Base-by-base conservation (phyloP, 2,888 invertebrate genomes). In the Diadegma fenestrale region DNA sequence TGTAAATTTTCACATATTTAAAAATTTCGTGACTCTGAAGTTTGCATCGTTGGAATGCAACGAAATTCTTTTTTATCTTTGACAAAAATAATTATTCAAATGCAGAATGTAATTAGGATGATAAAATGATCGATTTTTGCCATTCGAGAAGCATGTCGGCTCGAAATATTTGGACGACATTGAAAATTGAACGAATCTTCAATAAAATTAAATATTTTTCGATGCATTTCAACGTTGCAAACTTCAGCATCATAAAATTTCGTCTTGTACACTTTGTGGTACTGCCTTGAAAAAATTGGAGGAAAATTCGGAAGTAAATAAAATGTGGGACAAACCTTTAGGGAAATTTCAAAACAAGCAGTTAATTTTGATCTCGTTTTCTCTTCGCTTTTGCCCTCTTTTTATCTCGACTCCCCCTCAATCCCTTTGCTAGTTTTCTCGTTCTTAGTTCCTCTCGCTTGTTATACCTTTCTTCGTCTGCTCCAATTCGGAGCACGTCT, bases 281-380 rank as follows among this genome's bases (percentile, higher is more conserved):
- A 45, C 6, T 68, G 26, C 8, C 37, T 17, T 48, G 5, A 7
- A 30, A n/a, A 19, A 22, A 33, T 17, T 0, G 22, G 45, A 19
- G 51, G 41, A n/a, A 37, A 72, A 51, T 51, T 17, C 14, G 41
- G 54, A n/a, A 78, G 68, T 72, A 80, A 37, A 68, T 78, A 78
- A 78, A 58, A 58, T 12, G 58, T 58, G 14, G 26, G 14, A 54
- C 22, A 79, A 45, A 71, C 45, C 14, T 68, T 48, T 37, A 22
- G 63, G 61, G 37, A 26, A 71, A 63, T 71, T 79, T 79, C 61
- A 71, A 63, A 79, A 79, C 63, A 79, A 71, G 79, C 43, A 71
- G 79, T 79, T 71, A 45, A 61, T 79, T 79, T 71, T 51, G 37
- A 45, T 79, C 69, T 58, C 61, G 79, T 79, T 79, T 79, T 63